Percentiles rank a stretch among this genome's conserved stretches.
Conservation (phyloP, 2,113 vertebrate species). For the Oncorhynchus nerka region DNA sequence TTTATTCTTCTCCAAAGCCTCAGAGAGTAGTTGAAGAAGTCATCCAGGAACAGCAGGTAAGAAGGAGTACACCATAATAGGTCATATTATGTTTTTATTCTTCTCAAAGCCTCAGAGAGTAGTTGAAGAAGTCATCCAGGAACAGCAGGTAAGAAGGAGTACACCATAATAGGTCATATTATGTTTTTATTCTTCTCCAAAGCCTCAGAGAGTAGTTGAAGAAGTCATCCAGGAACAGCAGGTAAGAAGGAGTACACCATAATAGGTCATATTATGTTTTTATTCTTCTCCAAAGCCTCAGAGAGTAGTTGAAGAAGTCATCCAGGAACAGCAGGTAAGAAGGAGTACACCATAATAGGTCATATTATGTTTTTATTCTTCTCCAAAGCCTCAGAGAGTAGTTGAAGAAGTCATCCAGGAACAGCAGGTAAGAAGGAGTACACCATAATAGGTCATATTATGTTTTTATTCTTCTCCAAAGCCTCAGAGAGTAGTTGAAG, state of each 20-base stretch:
- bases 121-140: constrained; percentile 60
- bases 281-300: constrained; percentile 64
- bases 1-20: constrained; percentile 59
- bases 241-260: constrained; percentile 60
- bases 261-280: neutral
- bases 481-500: constrained; percentile 71
- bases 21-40: constrained; percentile 67
- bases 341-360: neutral
- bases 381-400: constrained; percentile 71
- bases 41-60: constrained; percentile 72
- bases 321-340: constrained; percentile 74
- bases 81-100: constrained; percentile 5
- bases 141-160: constrained; percentile 71
- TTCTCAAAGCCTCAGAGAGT: constrained; percentile 71
- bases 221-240: constrained; percentile 66
- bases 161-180: neutral
- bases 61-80: constrained; percentile 20
- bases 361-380: constrained; percentile 9
- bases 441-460: neutral
- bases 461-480: constrained; percentile 42
- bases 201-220: constrained; percentile 72
- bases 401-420: constrained; percentile 62
- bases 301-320: constrained; percentile 63
- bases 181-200: constrained; percentile 28
- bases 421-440: constrained; percentile 69